Evolutionary conservation across 1,140 invertebrate genomes (phyloP), one percentile per base, ranked within the genome.

Genomic region (Vanessa tameamea): DNA sequence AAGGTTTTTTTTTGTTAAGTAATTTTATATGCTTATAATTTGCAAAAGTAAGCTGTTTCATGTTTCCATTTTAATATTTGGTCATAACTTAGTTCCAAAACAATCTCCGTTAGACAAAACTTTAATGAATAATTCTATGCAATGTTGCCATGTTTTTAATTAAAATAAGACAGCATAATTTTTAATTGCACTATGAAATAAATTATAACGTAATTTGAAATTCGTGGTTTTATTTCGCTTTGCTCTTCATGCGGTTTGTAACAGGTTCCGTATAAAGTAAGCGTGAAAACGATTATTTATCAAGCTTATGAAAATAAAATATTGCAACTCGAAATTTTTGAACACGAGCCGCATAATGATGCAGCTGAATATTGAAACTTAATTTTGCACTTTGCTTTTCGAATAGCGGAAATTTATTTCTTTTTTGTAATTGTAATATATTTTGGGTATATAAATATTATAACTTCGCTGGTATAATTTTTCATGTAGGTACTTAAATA

Each of bases 241-340:
- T 71, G 16, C 23, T 53, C 51, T 67, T 50, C 31, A 16, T 64
- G 69, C 64, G 69, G 59, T 69, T 68, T 68, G 64, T 72, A 63
- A 65, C 69, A 67, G 50, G 61, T 69, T 67, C 65, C 61, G 57
- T 69, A 59, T 26, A 59, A 72, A 9, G 47, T 66, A 50, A 66
- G 69, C 69, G 57, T 57, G 64, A 53, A 55, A 76, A 64, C 59
- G 64, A 76, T 66, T 69, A 75, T 69, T 76, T 69, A 69, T 66
- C 65, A 50, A 70, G 59, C 66, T 69, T 64, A 72, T 72, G 75
- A 69, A 72, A 72, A 72, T 72, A 72, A 72, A 76, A 76, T 70
- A 71, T 75, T 55, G 50, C 69, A 63, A 59, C 64, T 53, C 61
- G 7, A 68, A 68, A 53, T 68, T 73, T 73, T 26, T 68, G 26